phyloP scores from a whole-genome alignment of 2,888 invertebrate species.

The Cephus sareptanus region DNA sequence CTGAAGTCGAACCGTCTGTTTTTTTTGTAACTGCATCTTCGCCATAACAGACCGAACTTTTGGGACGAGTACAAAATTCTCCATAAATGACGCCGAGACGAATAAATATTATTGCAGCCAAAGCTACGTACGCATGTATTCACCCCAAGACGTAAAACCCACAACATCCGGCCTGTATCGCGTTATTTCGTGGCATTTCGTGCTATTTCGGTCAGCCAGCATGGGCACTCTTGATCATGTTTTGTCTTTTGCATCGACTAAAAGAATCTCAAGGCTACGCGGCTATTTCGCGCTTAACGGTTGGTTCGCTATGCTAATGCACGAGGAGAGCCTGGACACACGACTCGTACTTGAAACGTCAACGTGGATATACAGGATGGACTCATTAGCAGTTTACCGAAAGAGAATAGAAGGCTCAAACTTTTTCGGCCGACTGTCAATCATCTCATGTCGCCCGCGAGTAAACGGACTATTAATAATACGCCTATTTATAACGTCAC shows the following conservation, averaged over 20 bases:
- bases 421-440: not conserved
- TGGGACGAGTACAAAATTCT: not conserved
- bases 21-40: not conserved
- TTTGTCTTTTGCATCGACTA: constrained; percentile 3
- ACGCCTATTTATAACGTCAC: not conserved
- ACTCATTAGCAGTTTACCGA: not conserved
- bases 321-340: not conserved
- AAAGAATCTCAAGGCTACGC: constrained; percentile 1
- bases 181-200: not conserved
- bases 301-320: not conserved
- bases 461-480: not conserved
- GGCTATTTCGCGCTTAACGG: constrained; percentile 1
- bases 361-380: not conserved
- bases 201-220: not conserved
- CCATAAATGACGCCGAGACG: not conserved
- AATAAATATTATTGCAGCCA: constrained; percentile 3
- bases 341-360: constrained; percentile 3
- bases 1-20: not conserved
- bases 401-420: not conserved
- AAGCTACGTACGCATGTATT: not conserved
- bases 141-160: not conserved
- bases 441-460: not conserved
- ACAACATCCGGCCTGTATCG: not conserved
- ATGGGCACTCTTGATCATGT: not conserved
- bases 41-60: not conserved